A percentile compares a stretch with the other conserved stretches of the same genome.
Evolutionary conservation across 2,113 vertebrate genomes (phyloP).

Genomic region (Bostrychus sinensis): DNA sequence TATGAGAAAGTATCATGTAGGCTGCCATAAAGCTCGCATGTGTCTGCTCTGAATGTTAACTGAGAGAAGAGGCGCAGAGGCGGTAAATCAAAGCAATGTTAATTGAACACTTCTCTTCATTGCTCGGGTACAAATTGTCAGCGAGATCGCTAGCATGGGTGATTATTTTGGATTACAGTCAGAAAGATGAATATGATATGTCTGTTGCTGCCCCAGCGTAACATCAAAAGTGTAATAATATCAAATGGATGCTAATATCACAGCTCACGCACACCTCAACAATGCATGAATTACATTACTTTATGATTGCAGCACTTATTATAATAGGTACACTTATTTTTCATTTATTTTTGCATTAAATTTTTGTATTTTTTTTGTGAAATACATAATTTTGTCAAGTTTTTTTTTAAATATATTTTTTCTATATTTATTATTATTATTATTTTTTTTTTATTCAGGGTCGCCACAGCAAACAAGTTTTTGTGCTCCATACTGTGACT

Average conservation of each 20-base stretch:
- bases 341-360: no score
- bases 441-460: no score
- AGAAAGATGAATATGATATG: neutral
- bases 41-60: conserved; percentile 27
- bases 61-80: conserved; percentile 1
- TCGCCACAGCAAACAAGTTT: no score
- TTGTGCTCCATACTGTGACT: no score
- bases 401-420: no score
- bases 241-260: no score
- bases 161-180: neutral
- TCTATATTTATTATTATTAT: no score
- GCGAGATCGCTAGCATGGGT: conserved; percentile 12
- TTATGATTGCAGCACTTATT: no score
- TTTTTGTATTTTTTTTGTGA: no score
- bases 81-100: conserved; percentile 34
- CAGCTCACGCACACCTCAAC: conserved; percentile 42
- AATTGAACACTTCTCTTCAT: conserved; percentile 25
- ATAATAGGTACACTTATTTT: no score
- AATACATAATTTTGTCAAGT: no score
- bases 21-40: conserved; percentile 18
- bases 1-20: conserved; percentile 33
- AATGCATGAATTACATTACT: conserved; percentile 28
- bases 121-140: conserved; percentile 17
- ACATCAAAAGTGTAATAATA: conserved; percentile 36
- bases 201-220: conserved; percentile 7